Conservation (phyloP, 2,888 invertebrate species). For the Chrysotoxum bicinctum region DNA sequence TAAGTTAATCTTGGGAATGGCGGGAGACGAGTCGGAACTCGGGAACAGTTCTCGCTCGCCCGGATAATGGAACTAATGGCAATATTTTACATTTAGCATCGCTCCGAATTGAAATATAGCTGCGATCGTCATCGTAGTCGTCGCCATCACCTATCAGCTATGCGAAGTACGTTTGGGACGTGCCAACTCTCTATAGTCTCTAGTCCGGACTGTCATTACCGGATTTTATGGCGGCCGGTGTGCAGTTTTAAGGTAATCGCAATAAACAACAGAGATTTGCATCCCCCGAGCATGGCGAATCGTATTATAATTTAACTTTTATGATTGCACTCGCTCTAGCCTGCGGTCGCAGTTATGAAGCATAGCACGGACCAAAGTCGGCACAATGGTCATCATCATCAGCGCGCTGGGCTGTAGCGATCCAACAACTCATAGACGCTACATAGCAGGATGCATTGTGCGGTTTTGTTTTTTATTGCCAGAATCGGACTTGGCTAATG, state of each 20-base stretch:
- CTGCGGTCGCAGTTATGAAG: constrained; percentile 65
- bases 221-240: constrained; percentile 71
- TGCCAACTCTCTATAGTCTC: not conserved
- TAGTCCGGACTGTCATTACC: constrained; percentile 63
- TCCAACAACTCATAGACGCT: constrained; percentile 24
- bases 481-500: constrained; percentile 40
- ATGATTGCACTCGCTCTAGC: constrained; percentile 70
- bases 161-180: constrained; percentile 13
- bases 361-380: constrained; percentile 32
- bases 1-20: constrained; percentile 32
- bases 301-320: constrained; percentile 72
- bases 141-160: constrained; percentile 61
- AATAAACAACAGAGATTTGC: constrained; percentile 72
- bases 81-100: constrained; percentile 72
- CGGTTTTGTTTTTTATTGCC: constrained; percentile 51
- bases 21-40: not conserved
- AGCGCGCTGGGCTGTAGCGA: not conserved
- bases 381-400: constrained; percentile 62
- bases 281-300: constrained; percentile 68
- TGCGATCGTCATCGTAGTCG: constrained; percentile 57
- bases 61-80: constrained; percentile 69
- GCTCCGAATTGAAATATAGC: constrained; percentile 71
- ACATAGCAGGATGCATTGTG: constrained; percentile 33
- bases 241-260: constrained; percentile 72
- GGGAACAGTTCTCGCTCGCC: constrained; percentile 17